These are phyloP conservation scores for Porites lutea DNA, from an alignment of 64 coral and sea anemone species.

Conservation along the genomic window DNA sequence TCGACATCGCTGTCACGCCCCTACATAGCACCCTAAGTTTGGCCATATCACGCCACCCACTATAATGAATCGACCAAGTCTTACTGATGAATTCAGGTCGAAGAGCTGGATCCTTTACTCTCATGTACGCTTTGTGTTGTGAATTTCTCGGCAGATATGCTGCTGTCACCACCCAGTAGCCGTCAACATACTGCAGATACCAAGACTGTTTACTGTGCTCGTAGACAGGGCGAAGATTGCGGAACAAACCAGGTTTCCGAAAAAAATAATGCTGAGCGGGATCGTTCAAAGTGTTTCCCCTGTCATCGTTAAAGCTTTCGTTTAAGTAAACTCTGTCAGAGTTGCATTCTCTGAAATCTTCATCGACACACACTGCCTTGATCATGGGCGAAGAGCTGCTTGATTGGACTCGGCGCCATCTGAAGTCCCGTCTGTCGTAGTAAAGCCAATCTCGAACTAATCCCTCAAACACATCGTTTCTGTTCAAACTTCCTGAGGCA, in stretches of 20 bases:
- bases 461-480: slow-evolving; percentile 60
- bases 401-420: neutral
- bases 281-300: slow-evolving; percentile 16
- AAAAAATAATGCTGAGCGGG: slow-evolving; percentile 56
- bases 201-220: slow-evolving; percentile 39
- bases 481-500: slow-evolving; percentile 36
- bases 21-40: slow-evolving; percentile 61
- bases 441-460: slow-evolving; percentile 49
- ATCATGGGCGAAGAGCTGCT: neutral
- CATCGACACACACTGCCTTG: slow-evolving; percentile 64
- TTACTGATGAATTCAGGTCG: slow-evolving; percentile 87
- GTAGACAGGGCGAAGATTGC: slow-evolving; percentile 73
- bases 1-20: slow-evolving; percentile 42
- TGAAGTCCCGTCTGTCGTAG: neutral
- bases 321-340: slow-evolving; percentile 74
- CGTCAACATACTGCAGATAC: slow-evolving; percentile 68
- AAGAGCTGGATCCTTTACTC: slow-evolving; percentile 61
- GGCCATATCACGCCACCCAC: slow-evolving; percentile 10
- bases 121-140: neutral
- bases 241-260: slow-evolving; percentile 33
- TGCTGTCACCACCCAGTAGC: slow-evolving; percentile 63
- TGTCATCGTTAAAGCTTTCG: slow-evolving; percentile 12
- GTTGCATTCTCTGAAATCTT: no score
- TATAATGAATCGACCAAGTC: slow-evolving; percentile 51
- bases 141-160: neutral